Evolutionary conservation across 2,888 invertebrate species (phyloP).

Genomic region (Teinopalpus imperialis): DNA sequence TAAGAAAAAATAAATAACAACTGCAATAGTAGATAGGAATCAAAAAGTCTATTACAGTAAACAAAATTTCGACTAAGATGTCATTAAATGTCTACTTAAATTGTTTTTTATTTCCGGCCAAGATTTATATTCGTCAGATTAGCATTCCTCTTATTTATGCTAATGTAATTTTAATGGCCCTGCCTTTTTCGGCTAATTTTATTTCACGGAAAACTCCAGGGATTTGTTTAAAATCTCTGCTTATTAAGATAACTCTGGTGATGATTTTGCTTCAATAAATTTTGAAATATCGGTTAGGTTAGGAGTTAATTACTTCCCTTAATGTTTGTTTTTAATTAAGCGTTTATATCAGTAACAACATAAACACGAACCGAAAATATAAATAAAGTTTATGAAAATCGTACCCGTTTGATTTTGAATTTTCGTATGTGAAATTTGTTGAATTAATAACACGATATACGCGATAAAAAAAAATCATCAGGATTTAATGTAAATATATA

Average conservation of each 20-base stretch:
- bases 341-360: constrained; percentile 15
- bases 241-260: constrained; percentile 67
- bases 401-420: constrained; percentile 18
- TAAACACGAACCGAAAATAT: constrained; percentile 20
- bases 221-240: constrained; percentile 71
- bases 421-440: constrained; percentile 11
- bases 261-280: constrained; percentile 63
- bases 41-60: too few relatives aligned
- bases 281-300: constrained; percentile 60
- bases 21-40: too few relatives aligned
- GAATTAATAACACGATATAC: background rate
- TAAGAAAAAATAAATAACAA: too few relatives aligned
- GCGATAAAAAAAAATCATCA: too few relatives aligned
- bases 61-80: constrained; percentile 30
- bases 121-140: constrained; percentile 80
- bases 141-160: constrained; percentile 81
- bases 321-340: constrained; percentile 27
- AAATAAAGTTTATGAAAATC: constrained; percentile 17
- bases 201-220: constrained; percentile 72
- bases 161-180: constrained; percentile 81
- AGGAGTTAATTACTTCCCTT: constrained; percentile 28
- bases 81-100: constrained; percentile 62
- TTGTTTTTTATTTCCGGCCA: constrained; percentile 75
- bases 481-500: too few relatives aligned
- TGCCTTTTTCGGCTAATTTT: constrained; percentile 79